These are phyloP conservation scores for Catonia carolina DNA, from an alignment of 2,888 invertebrate species.

Conservation along the genomic window DNA sequence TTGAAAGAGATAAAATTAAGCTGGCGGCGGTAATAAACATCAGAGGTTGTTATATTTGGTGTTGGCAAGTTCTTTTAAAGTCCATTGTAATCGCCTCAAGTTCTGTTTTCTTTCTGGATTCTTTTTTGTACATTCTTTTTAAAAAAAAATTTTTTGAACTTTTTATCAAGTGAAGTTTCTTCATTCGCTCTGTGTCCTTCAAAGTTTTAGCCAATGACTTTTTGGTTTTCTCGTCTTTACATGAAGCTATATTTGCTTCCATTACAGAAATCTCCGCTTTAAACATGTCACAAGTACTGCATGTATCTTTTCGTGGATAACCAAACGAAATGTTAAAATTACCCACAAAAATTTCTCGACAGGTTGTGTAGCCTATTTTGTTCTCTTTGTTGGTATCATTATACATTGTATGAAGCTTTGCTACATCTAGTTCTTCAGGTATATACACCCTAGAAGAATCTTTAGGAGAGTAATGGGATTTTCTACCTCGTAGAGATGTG, in stretches of 20 bases:
- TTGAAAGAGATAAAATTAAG: slow-evolving; percentile 22
- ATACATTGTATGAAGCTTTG: slow-evolving; percentile 25
- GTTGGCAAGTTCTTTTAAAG: slow-evolving; percentile 25
- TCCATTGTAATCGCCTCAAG: slow-evolving; percentile 22
- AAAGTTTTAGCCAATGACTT: slow-evolving; percentile 7
- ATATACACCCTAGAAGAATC: slow-evolving; percentile 24
- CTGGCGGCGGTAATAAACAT: slow-evolving; percentile 25
- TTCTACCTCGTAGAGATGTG: slow-evolving; percentile 21
- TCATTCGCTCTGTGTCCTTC: slow-evolving; percentile 5
- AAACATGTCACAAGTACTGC: slow-evolving; percentile 22
- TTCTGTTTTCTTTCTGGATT: slow-evolving; percentile 11
- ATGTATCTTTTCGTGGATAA: slow-evolving; percentile 27
- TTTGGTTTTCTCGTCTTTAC: slow-evolving; percentile 12
- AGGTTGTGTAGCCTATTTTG: slow-evolving; percentile 22
- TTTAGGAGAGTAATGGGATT: slow-evolving; percentile 23
- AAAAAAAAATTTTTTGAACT: slow-evolving; percentile 6
- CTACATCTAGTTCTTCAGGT: slow-evolving; percentile 25
- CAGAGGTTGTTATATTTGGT: slow-evolving; percentile 27
- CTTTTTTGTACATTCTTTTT: slow-evolving; percentile 16
- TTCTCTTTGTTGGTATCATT: slow-evolving; percentile 16
- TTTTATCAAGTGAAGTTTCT: slow-evolving; percentile 18
- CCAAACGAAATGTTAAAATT: slow-evolving; percentile 28
- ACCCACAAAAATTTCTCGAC: slow-evolving; percentile 23
- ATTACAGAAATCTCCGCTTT: slow-evolving; percentile 17
- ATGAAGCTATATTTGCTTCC: slow-evolving; percentile 11